These are phyloP conservation scores for Drosophila jambulina DNA, from an alignment of 1,140 invertebrate genomes.

Conservation along the genomic window DNA sequence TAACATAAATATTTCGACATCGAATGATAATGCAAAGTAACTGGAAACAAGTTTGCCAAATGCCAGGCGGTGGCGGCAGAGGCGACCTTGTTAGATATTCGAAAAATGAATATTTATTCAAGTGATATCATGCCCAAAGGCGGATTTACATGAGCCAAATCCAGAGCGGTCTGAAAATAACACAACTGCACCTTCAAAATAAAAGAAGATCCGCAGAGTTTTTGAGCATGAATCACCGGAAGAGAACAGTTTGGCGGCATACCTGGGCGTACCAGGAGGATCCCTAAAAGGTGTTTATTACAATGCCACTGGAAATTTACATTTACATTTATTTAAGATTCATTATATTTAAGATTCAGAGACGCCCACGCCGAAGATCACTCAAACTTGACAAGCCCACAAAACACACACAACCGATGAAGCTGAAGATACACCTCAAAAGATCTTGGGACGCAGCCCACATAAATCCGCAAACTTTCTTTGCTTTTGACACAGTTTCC, in stretches of 20 bases:
- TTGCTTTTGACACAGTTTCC: slow-evolving; percentile 71
- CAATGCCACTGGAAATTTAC: slow-evolving; percentile 22
- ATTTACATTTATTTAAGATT: slow-evolving; percentile 21
- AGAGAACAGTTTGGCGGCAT: slow-evolving; percentile 27
- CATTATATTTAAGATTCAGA: slow-evolving; percentile 30
- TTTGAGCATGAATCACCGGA: slow-evolving; percentile 27
- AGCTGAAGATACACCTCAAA: slow-evolving; percentile 22
- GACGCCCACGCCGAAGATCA: slow-evolving; percentile 54
- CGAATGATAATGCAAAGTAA: slow-evolving; percentile 45
- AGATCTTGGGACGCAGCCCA: slow-evolving; percentile 40
- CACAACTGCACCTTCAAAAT: slow-evolving; percentile 40
- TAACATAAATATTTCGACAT: slow-evolving; percentile 39
- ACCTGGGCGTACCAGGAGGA: slow-evolving; percentile 57
- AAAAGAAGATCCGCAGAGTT: slow-evolving; percentile 19
- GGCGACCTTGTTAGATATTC: slow-evolving; percentile 58
- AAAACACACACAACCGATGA: slow-evolving; percentile 13
- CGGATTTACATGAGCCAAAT: slow-evolving; percentile 39
- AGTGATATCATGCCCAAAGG: slow-evolving; percentile 57
- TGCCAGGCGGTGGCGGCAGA: slow-evolving; percentile 20
- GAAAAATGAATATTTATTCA: slow-evolving; percentile 53
- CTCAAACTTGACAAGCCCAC: slow-evolving; percentile 45
- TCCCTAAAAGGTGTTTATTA: slow-evolving; percentile 67
- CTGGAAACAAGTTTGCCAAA: slow-evolving; percentile 55
- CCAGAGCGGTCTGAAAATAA: slow-evolving; percentile 21
- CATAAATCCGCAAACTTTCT: slow-evolving; percentile 57